Evolutionary conservation across 2,888 invertebrate species (phyloP), one percentile per base, ranked within the genome.

Genomic region (Drosophila paucipuncta): DNA sequence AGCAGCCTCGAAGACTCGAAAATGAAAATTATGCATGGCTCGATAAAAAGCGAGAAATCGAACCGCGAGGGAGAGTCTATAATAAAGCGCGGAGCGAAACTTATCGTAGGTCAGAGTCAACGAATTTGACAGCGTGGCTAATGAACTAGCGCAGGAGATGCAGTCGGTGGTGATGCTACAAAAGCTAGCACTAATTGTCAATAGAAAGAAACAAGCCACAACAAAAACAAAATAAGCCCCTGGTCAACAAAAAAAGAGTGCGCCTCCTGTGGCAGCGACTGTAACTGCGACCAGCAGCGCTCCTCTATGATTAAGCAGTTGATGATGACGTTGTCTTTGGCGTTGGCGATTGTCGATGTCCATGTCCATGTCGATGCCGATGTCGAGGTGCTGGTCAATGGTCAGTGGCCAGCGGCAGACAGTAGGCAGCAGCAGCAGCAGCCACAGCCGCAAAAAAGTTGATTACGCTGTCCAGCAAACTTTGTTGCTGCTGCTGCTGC

Each of bases 101-200:
- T 75, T 89, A 84, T 77, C 89, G 75, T 86, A 82, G 85, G 85
- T 85, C 85, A 89, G 82, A 78, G 65, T 81, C 80, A 71, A 73
- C 69, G 70, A 70, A 83, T 77, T 72, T 74, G 65, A 77, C 77
- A 85, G 82, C 78, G 60, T 47, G 22, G 53, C 70, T 69, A 72
- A 77, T 64, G 63, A 68, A 69, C 37, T 47, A 41, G 59, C 50
- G 55, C 37, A n/a, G 43, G 22, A 59, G 59, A 18, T 50, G 30
- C 10, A 31, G 43, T n/a, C 39, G 37, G 43, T 39, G 37, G 55
- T 13, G 70, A 62, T 49, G 71, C 67, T 55, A 67, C 76, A 75
- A 70, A 62, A 63, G 76, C 60, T 50, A 64, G 50, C 68, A 55
- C 61, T 76, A 77, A 77, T 79, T 81, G 83, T 62, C 78, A 83